Conservation (phyloP, 2,888 invertebrate species). For the Callinectes sapidus region DNA sequence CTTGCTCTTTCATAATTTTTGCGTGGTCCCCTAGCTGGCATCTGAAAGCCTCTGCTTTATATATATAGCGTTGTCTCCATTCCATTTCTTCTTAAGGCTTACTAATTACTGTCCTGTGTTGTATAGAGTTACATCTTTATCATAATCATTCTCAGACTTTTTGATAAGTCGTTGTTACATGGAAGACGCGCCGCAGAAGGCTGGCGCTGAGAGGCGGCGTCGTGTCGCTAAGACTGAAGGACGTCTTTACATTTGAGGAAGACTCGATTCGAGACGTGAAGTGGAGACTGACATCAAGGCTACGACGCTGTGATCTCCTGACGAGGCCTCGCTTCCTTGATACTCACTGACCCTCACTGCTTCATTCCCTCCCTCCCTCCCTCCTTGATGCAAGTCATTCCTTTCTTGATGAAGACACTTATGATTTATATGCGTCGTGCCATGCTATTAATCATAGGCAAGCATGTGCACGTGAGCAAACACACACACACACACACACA, state of each 20-base stretch:
- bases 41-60: too few species aligned
- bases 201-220: not conserved
- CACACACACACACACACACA: constrained; percentile 25
- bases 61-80: too few species aligned
- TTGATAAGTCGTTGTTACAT: not conserved
- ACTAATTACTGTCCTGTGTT: not conserved
- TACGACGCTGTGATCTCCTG: not conserved
- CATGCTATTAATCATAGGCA: not conserved
- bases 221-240: constrained; percentile 8
- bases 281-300: not conserved
- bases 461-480: not conserved
- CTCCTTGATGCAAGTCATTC: not conserved
- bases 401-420: not conserved
- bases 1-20: too few species aligned
- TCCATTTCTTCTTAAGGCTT: not conserved
- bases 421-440: not conserved
- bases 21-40: too few species aligned
- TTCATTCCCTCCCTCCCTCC: not conserved
- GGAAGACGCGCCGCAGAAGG: not conserved
- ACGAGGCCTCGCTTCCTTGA: not conserved
- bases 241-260: not conserved
- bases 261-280: not conserved
- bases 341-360: not conserved
- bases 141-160: not conserved
- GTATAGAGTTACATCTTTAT: not conserved